Percentiles rank a stretch among this genome's conserved stretches.
phyloP scores from a whole-genome alignment of 30 jellyfish, hydroid and myxozoan species.

The Nemopilema nomurai region DNA sequence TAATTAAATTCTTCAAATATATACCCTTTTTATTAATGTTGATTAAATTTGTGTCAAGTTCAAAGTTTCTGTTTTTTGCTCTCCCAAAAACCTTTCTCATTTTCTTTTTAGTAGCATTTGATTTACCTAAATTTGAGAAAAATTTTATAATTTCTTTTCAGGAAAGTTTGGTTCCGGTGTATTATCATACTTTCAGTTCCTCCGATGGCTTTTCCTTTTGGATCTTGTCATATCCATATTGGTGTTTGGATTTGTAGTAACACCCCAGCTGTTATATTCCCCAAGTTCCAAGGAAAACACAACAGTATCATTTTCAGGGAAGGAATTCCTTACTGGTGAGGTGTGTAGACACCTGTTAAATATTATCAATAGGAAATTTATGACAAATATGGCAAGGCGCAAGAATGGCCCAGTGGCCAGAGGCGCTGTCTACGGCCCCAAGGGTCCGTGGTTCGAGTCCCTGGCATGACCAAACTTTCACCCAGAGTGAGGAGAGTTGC shows the following conservation, averaged over 20 bases:
- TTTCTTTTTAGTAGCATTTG: too few relatives aligned
- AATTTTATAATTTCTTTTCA: too few relatives aligned
- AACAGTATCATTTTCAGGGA: constrained; percentile 70
- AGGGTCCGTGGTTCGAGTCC: too few relatives aligned
- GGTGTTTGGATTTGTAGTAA: constrained; percentile 59
- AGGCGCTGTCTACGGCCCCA: too few relatives aligned
- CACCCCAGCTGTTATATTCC: constrained; percentile 68
- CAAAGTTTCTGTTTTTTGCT: background rate
- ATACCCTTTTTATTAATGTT: too few relatives aligned
- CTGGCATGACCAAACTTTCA: too few relatives aligned
- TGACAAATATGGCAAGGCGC: too few relatives aligned
- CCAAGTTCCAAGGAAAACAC: constrained; percentile 58
- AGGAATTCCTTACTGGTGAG: constrained; percentile 86
- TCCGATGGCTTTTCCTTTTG: constrained; percentile 82
- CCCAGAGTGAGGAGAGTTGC: too few relatives aligned
- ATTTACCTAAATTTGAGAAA: too few relatives aligned
- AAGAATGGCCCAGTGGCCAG: too few relatives aligned
- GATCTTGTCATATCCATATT: constrained; percentile 52
- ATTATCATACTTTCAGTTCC: constrained; percentile 71
- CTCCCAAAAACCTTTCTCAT: background rate
- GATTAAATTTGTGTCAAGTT: background rate
- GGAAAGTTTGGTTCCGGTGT: constrained; percentile 94
- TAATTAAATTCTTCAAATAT: too few relatives aligned
- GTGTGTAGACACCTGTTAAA: constrained; percentile 60
- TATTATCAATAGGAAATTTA: too few relatives aligned